These are phyloP conservation scores for Marisa cornuarietis DNA, from an alignment of 1,140 invertebrate genomes.

Conservation along the genomic window DNA sequence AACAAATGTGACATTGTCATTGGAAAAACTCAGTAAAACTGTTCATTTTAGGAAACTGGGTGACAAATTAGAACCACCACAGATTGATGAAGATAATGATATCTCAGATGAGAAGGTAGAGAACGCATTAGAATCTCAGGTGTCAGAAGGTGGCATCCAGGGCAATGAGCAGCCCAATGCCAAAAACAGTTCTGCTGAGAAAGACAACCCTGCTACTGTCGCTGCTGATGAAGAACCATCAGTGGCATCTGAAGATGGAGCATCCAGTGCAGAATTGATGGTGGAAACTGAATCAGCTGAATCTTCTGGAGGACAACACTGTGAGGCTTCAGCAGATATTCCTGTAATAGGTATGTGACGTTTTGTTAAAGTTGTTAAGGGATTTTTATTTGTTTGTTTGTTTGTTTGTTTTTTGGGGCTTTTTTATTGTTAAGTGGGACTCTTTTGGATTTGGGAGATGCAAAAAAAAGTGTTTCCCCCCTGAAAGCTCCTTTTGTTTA, in stretches of 20 bases:
- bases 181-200: slow-evolving; percentile 3
- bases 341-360: background rate
- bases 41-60: slow-evolving; percentile 45
- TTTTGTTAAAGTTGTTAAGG: too few species aligned
- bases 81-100: slow-evolving; percentile 23
- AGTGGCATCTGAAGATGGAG: slow-evolving; percentile 2
- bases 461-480: too few species aligned
- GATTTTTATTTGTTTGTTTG: too few species aligned
- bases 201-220: slow-evolving; percentile 37
- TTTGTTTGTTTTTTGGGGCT: too few species aligned
- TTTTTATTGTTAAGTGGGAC: too few species aligned
- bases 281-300: slow-evolving; percentile 19
- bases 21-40: background rate
- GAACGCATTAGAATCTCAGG: background rate
- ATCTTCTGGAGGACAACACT: background rate
- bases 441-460: too few species aligned
- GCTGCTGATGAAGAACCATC: slow-evolving; percentile 50
- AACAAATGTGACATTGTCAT: background rate
- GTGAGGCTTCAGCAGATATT: background rate
- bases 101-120: slow-evolving; percentile 8
- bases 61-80: slow-evolving; percentile 47
- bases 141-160: slow-evolving; percentile 1
- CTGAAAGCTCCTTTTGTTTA: too few species aligned
- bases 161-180: slow-evolving; percentile 2
- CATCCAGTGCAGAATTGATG: background rate